These are phyloP conservation scores for Tragelaphus buxtoni DNA, from an alignment of 2,113 vertebrate genomes.

Conservation along the genomic window DNA sequence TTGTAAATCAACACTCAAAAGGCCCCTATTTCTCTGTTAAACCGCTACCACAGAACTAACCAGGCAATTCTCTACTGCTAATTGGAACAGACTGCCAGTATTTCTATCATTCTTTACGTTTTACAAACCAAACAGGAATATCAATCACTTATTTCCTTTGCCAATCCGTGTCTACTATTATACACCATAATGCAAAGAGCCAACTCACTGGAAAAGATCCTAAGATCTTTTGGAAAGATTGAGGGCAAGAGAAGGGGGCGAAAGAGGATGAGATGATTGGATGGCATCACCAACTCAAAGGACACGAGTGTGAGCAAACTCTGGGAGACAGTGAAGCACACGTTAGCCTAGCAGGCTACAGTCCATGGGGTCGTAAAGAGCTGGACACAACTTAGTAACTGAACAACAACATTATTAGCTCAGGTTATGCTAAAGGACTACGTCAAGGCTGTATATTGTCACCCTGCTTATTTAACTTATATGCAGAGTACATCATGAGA, in stretches of 20 bases:
- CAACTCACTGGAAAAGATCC: neutral
- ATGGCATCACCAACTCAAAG: neutral
- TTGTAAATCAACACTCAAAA: slow-evolving; percentile 25
- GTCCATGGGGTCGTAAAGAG: neutral
- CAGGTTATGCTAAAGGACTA: neutral
- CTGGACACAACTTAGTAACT: neutral
- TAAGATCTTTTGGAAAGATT: neutral
- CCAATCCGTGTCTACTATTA: neutral
- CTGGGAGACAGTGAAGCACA: neutral
- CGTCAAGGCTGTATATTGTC: too few species aligned
- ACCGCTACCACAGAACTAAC: neutral
- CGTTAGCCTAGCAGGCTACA: neutral
- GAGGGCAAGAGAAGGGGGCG: neutral
- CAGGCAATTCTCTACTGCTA: neutral
- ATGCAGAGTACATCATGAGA: too few species aligned
- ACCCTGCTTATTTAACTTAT: too few species aligned
- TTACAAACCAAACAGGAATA: neutral
- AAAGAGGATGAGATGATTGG: neutral
- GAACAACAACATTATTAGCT: neutral
- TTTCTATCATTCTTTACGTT: neutral
- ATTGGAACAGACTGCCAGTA: neutral
- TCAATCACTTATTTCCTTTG: neutral
- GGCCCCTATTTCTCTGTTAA: neutral
- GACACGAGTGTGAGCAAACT: neutral
- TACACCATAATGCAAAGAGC: neutral